Conservation (phyloP, 2,888 invertebrate species). For the Arrhopalites spinosus region DNA sequence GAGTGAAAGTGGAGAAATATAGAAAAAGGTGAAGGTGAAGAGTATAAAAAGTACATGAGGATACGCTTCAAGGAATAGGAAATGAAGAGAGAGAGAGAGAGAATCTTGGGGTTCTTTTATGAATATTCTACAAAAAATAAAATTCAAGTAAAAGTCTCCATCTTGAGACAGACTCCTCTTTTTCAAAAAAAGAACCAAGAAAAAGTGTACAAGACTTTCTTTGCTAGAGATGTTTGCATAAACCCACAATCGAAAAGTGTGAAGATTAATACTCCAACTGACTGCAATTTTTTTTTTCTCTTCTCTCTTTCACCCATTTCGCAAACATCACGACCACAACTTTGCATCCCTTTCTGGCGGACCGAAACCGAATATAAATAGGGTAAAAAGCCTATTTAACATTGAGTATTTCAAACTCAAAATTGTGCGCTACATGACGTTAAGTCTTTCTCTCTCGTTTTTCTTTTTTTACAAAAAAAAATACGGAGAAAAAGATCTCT, state of each 20-base stretch:
- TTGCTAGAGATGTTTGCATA: conserved; percentile 18
- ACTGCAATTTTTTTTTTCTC: conserved; percentile 5
- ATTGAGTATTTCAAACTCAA: background rate
- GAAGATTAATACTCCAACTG: conserved; percentile 28
- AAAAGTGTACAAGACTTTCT: too few relatives aligned
- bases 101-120: too few relatives aligned
- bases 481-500: background rate
- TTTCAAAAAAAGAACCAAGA: too few relatives aligned
- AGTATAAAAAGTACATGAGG: background rate
- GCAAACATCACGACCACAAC: conserved; percentile 25
- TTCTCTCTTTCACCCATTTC: conserved; percentile 7
- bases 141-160: too few relatives aligned
- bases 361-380: conserved; percentile 22
- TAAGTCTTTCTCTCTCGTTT: background rate
- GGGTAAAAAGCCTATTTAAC: conserved; percentile 2
- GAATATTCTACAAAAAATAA: too few relatives aligned
- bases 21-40: background rate
- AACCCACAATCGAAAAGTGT: conserved; percentile 23
- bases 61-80: too few relatives aligned
- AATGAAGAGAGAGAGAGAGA: too few relatives aligned
- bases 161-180: too few relatives aligned
- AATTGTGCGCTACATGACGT: conserved; percentile 3
- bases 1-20: too few relatives aligned
- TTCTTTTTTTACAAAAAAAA: background rate
- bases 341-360: conserved; percentile 18